Evolutionary conservation across 2,797 vertebrate genomes (phyloP).

Genomic region (Artibeus lituratus): DNA sequence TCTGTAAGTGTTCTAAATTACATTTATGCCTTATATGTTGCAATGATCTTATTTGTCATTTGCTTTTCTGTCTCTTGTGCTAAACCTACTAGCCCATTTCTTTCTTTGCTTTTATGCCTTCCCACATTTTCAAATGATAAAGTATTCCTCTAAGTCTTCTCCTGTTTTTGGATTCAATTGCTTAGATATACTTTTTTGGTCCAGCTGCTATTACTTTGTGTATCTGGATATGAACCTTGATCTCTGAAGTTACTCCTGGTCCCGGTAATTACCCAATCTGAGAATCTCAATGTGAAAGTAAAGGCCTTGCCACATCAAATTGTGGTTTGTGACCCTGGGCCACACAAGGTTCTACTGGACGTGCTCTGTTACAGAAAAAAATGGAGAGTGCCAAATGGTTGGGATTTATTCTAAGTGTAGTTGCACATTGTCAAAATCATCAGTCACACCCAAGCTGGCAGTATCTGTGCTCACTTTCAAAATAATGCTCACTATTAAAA

Average conservation of each 20-base stretch:
- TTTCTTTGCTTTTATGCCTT: not conserved
- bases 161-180: not conserved
- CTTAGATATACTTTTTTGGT: not conserved
- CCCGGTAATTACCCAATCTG: not conserved
- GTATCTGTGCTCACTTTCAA: not conserved
- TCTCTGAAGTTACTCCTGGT: not conserved
- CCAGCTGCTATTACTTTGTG: not conserved
- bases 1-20: not conserved
- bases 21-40: not conserved
- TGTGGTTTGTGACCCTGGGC: fast-evolving
- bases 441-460: not conserved
- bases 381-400: not conserved
- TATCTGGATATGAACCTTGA: not conserved
- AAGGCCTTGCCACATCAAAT: not conserved
- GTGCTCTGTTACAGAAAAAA: not conserved
- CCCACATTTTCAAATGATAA: not conserved
- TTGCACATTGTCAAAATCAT: not conserved
- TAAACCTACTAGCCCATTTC: not conserved
- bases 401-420: not conserved
- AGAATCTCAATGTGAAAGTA: not conserved
- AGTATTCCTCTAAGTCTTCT: not conserved
- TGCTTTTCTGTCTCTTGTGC: not conserved
- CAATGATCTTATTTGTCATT: not conserved
- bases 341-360: not conserved
- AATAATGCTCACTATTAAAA: not conserved